These are phyloP conservation scores for Ellobius talpinus DNA, from an alignment of 2,113 vertebrate genomes.

Conservation along the genomic window DNA sequence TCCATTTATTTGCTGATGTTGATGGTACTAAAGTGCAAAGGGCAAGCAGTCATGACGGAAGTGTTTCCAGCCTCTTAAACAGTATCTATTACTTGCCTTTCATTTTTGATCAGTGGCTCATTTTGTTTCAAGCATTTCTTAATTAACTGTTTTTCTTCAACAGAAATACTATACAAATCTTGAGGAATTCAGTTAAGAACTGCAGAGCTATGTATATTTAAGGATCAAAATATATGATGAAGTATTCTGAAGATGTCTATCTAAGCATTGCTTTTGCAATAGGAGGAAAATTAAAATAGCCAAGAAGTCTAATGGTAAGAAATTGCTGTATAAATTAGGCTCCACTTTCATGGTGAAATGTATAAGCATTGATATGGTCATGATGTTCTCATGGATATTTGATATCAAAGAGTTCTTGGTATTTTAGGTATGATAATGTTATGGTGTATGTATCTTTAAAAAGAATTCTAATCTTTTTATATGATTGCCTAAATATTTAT, in stretches of 20 bases:
- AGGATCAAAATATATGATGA: neutral
- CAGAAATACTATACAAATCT: neutral
- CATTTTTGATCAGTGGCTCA: neutral
- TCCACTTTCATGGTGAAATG: neutral
- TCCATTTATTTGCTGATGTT: neutral
- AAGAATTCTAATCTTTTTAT: neutral
- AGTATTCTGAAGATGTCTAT: neutral
- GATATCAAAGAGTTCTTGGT: neutral
- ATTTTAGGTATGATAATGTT: neutral
- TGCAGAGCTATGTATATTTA: neutral
- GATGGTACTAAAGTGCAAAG: neutral
- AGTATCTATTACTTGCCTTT: neutral
- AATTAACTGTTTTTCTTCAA: neutral
- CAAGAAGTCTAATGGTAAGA: neutral
- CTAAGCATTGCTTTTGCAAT: neutral
- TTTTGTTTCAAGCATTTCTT: neutral
- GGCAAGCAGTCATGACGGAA: neutral
- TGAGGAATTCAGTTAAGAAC: neutral
- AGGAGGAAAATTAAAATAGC: neutral
- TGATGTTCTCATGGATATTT: neutral
- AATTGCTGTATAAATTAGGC: neutral
- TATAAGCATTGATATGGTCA: neutral
- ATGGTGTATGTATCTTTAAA: neutral
- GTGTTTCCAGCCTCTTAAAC: neutral
- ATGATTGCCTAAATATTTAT: constrained; percentile 2